These are phyloP conservation scores for Chymomyza caudatula DNA, from an alignment of 2,888 invertebrate species.

Conservation along the genomic window DNA sequence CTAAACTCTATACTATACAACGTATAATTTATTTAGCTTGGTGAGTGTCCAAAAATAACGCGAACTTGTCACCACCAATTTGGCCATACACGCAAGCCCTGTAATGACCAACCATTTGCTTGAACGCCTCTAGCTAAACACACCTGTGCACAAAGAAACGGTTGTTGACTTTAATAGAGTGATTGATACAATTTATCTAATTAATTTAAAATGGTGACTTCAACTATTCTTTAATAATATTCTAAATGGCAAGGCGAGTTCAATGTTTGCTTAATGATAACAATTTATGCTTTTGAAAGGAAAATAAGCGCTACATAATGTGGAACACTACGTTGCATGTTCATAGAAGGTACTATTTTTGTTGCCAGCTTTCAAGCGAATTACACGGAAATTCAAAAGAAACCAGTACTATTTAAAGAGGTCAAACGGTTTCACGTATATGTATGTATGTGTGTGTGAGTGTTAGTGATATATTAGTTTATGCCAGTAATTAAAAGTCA, in stretches of 20 bases:
- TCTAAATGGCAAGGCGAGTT: neutral
- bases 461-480: neutral
- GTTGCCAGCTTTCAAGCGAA: neutral
- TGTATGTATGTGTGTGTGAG: neutral
- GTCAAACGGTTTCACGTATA: neutral
- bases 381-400: too few relatives aligned
- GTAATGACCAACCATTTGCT: neutral
- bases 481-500: constrained; percentile 2
- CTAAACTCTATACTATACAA: neutral
- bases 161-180: neutral
- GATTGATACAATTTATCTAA: neutral
- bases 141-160: neutral
- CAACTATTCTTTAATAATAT: neutral
- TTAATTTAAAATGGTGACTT: neutral
- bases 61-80: neutral
- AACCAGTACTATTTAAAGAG: too few relatives aligned
- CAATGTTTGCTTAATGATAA: neutral
- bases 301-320: neutral
- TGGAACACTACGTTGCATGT: neutral
- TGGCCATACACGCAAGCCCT: neutral
- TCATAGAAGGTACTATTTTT: neutral
- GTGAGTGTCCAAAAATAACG: neutral
- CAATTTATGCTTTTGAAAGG: neutral
- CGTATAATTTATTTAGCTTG: neutral
- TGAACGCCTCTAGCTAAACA: neutral